A percentile compares a stretch with the other conserved stretches of the same genome.
Evolutionary conservation across 2,113 vertebrate species (phyloP).

Genomic region (Dasyornis broadbenti): DNA sequence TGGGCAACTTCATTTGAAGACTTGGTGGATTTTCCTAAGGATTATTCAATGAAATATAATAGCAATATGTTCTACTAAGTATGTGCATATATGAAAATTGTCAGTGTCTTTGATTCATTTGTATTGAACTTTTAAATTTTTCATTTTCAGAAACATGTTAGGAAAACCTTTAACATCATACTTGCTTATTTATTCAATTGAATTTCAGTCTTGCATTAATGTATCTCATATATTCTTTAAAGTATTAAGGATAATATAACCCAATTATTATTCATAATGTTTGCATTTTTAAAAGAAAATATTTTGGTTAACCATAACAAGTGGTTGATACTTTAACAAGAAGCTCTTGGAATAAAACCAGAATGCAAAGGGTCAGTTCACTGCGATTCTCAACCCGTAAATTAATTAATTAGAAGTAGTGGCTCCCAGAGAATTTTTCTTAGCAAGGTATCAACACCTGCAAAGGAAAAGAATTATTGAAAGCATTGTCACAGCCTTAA

Average conservation of each 20-base stretch:
- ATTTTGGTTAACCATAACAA: neutral
- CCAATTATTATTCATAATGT: neutral
- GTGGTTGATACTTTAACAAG: neutral
- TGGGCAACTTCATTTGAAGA: neutral
- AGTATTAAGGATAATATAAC: neutral
- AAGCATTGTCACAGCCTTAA: neutral
- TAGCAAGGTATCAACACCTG: constrained; percentile 26
- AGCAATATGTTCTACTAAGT: neutral
- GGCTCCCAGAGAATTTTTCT: neutral
- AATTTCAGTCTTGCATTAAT: neutral
- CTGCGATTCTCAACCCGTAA: neutral
- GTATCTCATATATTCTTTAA: neutral
- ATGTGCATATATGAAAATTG: neutral
- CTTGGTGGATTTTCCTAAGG: neutral
- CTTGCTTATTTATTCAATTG: neutral
- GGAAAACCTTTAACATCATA: neutral
- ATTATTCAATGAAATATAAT: neutral
- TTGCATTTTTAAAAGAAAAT: neutral
- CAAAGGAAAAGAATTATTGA: neutral
- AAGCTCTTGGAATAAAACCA: neutral
- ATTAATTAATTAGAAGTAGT: neutral
- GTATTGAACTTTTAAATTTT: neutral
- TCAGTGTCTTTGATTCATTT: neutral
- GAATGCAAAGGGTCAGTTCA: neutral
- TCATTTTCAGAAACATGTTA: neutral